Evolutionary conservation across 1,140 invertebrate genomes (phyloP), one percentile per base, ranked within the genome.

Genomic region (Holotrichia oblita): DNA sequence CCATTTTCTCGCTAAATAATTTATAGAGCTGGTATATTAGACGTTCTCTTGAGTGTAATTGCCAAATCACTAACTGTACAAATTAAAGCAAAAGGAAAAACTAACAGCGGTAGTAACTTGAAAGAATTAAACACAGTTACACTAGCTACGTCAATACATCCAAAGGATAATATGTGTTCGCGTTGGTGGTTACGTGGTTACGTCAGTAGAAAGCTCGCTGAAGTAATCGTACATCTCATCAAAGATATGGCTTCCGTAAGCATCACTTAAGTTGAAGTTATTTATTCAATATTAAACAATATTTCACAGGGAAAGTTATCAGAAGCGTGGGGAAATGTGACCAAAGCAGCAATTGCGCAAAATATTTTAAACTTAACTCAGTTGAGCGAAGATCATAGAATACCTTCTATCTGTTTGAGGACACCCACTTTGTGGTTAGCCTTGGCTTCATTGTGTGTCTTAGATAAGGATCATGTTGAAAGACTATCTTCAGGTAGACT

Each of bases 391-490:
- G 88, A 89, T 48, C 91, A 93, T 75, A 90, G 96, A 78, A 88
- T 89, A 22, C 94, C 95, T 0, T 87, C 90, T 42, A 90, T 93
- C 77, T 98, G 96, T 87, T 89, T 98, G 42, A 91, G 91, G 81
- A 93, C 93, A 72, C 94, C 96, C 2, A 94, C 94, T 17, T 87
- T 98, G 8, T 99, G 98, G 98, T 86, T 99, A 72, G 94, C 97
- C 0, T 87, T 99, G 40, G 96, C 97, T 40, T 96, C 98, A 0
- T 90, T 99, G 0, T 98, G 97, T 88, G 95, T 99, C 3, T 89
- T 98, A 34, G 95, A 98, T 83, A 93, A 94, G 42, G 95, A 98
- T 80, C 96, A 98, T 85, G 95, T 97, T 0, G 96, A 98, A 83
- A 90, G 95, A 86, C 88, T 87, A 75, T 85, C 85, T 22, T 87